Percentiles rank a stretch among this genome's conserved stretches.
Conservation (phyloP, 2,888 invertebrate species). For the Platycnemis pennipes region DNA sequence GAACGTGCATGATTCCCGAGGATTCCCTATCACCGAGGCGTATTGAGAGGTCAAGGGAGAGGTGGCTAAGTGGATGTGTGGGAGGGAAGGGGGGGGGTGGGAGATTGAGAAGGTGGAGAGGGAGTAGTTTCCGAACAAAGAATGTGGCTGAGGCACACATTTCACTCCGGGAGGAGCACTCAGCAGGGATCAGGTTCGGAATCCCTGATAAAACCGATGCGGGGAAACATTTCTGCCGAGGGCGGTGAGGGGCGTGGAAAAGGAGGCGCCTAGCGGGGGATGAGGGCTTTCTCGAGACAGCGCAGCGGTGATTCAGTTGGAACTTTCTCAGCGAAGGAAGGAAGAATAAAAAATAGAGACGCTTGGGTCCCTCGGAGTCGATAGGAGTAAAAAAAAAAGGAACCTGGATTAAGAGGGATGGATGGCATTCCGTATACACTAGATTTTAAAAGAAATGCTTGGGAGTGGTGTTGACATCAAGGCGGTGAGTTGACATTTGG, state of each 20-base stretch:
- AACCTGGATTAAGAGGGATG: background rate
- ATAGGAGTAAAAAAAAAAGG: background rate
- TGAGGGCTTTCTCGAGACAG: background rate
- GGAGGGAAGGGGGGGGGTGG: background rate
- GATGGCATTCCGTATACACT: conserved; percentile 30
- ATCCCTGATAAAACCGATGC: background rate
- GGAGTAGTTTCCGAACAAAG: background rate
- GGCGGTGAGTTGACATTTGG: too few species aligned
- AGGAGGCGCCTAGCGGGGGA: background rate
- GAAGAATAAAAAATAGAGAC: background rate
- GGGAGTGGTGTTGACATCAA: background rate
- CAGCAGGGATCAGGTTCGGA: background rate
- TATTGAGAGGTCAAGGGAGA: too few species aligned
- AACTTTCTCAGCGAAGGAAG: conserved; percentile 16
- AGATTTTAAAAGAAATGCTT: background rate
- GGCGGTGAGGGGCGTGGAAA: background rate
- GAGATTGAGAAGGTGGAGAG: too few species aligned
- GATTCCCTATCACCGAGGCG: background rate
- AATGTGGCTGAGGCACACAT: background rate
- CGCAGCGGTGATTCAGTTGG: conserved; percentile 49
- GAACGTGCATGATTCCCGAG: background rate
- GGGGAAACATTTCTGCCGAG: background rate
- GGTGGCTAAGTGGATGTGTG: background rate
- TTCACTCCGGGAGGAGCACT: background rate
- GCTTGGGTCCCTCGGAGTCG: background rate